Conservation (phyloP, 2,888 invertebrate species). For the Cerceris rybyensis region DNA sequence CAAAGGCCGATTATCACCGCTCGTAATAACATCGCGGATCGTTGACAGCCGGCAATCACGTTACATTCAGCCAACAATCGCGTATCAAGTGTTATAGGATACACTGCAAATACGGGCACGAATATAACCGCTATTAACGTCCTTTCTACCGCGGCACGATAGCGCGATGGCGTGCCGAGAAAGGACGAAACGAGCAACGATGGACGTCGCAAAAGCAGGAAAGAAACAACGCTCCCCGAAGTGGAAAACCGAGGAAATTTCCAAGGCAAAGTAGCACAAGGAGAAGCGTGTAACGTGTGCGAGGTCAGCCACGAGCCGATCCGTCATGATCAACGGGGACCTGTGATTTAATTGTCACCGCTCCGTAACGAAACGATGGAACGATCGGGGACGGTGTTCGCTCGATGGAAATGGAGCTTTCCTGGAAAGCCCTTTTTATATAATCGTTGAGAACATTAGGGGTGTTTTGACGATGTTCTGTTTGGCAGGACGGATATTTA, state of each 20-base stretch:
- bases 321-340: constrained; percentile 80
- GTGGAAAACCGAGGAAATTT: constrained; percentile 62
- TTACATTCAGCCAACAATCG: constrained; percentile 47
- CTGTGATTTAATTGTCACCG: constrained; percentile 81
- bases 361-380: constrained; percentile 53
- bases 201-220: constrained; percentile 23
- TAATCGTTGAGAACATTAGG: not conserved
- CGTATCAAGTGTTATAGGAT: constrained; percentile 28
- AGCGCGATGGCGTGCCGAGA: constrained; percentile 31
- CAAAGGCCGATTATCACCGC: constrained; percentile 52
- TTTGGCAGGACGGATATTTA: too few species aligned
- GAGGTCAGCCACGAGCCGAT: constrained; percentile 60
- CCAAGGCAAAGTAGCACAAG: constrained; percentile 56
- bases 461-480: not conserved
- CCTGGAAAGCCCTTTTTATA: too few species aligned
- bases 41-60: constrained; percentile 67
- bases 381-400: constrained; percentile 24
- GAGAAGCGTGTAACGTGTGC: constrained; percentile 46
- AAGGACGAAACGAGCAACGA: constrained; percentile 26
- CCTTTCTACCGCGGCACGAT: constrained; percentile 46
- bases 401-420: too few species aligned
- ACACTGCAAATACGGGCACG: constrained; percentile 17
- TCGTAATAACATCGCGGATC: constrained; percentile 43
- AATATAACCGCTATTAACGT: constrained; percentile 51
- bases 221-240: constrained; percentile 24